Evolutionary conservation across 2,797 vertebrate genomes (phyloP), one percentile per base, ranked within the genome.

Genomic region (Carduelis carduelis): DNA sequence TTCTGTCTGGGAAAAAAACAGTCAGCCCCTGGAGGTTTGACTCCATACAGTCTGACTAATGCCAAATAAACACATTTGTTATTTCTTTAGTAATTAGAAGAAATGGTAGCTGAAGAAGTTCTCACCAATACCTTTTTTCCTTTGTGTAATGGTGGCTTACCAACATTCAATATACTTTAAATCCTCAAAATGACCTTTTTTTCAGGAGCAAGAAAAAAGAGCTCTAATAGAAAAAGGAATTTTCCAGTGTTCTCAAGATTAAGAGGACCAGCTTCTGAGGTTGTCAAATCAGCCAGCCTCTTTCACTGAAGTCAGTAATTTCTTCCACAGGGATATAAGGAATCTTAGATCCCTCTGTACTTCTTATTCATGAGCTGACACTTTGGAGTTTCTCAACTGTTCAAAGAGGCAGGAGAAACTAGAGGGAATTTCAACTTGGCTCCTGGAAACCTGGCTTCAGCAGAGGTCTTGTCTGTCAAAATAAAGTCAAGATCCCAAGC

Each of bases 301-400:
- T 89, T 59, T 95, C 26, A 50, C 32, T 76, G 63, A 93, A 90
- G 55, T 84, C 83, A 84, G 56, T 76, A 44, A 84, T 92, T 89
- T 84, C 49, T 53, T 93, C 63, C 75, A 82, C 27, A 74, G 63
- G 39, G 55, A 89, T 49, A 65, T 53, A 72, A 87, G 30, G 24
- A n/a, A 60, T 57, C 37, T 93, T 66, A 90, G 50, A 90, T 84
- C 14, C 55, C 19, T 66, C 57, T 64, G 19, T 70, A 85, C 21
- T 59, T 84, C 41, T 66, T 80, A 74, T 66, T 74, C 32, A 89
- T 52, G 61, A 93, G 44, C 43, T 70, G 47, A 8, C 28, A 79
- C 8, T 82, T 87, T 50, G 37, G 47, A 92, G 71, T 43, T 87
- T 79, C 59, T 83, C 34, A 85, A 68, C 71, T 92, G 23, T 92